Evolutionary conservation across 2,113 vertebrate genomes (phyloP).

Genomic region (Aramus guarauna): DNA sequence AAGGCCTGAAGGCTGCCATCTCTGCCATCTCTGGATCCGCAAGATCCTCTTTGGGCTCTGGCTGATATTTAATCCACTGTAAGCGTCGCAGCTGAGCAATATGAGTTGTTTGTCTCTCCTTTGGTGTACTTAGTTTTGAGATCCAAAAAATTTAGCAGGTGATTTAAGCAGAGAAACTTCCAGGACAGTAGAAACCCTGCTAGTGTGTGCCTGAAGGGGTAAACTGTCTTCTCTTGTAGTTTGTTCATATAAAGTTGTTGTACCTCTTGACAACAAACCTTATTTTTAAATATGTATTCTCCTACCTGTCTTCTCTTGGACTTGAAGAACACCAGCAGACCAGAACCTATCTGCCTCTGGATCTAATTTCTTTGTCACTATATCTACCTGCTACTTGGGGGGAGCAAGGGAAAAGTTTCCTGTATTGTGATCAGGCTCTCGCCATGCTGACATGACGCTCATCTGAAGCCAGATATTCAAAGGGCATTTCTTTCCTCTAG

Average conservation of each 20-base stretch:
- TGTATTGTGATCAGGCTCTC: background rate
- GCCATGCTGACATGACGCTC: accelerated
- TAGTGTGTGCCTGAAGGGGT: background rate
- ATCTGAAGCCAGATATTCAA: background rate
- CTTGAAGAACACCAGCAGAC: background rate
- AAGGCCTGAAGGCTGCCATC: background rate
- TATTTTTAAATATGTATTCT: background rate
- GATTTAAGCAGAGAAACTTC: background rate
- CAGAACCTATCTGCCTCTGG: background rate
- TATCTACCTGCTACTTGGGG: background rate
- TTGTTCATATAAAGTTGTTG: background rate
- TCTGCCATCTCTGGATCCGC: background rate
- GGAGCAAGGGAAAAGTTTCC: background rate
- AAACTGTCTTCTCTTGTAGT: background rate
- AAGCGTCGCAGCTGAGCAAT: background rate
- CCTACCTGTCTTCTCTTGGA: background rate
- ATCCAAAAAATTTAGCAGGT: background rate
- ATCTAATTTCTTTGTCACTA: background rate
- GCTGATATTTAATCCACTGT: background rate
- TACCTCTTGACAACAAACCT: background rate
- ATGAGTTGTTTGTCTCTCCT: background rate
- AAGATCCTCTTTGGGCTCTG: background rate
- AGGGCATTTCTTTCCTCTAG: background rate
- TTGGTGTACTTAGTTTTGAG: background rate
- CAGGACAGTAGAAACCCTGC: background rate